Evolutionary conservation across 1,140 invertebrate genomes (phyloP), one percentile per base, ranked within the genome.

Genomic region (Drosophila rufa): DNA sequence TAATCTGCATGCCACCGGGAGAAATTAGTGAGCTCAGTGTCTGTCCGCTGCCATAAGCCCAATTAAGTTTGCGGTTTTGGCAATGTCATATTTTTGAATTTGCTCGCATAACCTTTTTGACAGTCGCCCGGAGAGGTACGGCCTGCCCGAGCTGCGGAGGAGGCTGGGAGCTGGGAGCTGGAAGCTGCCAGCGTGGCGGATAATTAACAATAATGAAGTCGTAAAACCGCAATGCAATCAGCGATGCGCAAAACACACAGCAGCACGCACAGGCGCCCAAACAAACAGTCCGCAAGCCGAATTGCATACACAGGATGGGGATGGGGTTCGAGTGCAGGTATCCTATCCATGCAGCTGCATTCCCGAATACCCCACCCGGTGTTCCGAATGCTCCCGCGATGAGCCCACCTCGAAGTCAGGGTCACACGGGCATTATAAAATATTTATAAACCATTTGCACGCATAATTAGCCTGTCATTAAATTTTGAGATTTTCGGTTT

Each of bases 151-250:
- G 15, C 5, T 62, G 61, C 27, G 48, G 40, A 15, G 55, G 55
- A 22, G 82, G 83, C 69, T 51, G 80, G 78, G 27, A 30, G 27
- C 5, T 30, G 27, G 27, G 27, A 6, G 27, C 5, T 30, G 27
- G 27, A 6, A 30, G 27, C 68, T 50, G 83, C 36, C 67, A 66
- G 53, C 83, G 60, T 60, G 71, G 70, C 85, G 70, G 82, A 85
- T 90, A 85, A 91, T 90, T 90, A 91, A 91, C 85, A 90, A 90
- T 90, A 90, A 90, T 91, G 86, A 90, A 90, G 82, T 90, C 85
- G 82, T 90, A 82, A 90, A 91, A 90, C 85, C 86, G 86, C 85
- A 90, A 85, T 85, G 85, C 85, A 90, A 90, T 90, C 85, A 90
- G 82, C 81, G 82, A 90, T 91, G 85, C 85, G 85, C 85, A 91